Evolutionary conservation across 2,797 vertebrate species (phyloP), one percentile per base, ranked within the genome.

Genomic region (Heteromormyrus szaboi): DNA sequence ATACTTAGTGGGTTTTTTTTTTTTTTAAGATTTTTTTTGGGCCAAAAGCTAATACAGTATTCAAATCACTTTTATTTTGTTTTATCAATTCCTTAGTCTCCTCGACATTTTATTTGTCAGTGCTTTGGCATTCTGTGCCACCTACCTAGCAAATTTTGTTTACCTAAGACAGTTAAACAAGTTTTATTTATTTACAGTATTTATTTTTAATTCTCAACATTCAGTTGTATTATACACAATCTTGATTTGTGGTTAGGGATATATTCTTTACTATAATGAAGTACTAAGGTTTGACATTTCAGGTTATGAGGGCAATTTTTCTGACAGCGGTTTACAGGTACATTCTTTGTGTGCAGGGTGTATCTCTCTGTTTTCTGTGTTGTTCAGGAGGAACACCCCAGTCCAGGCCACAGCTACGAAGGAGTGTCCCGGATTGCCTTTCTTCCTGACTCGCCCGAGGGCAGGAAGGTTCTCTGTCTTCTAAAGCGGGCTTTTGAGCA

Each of bases 361-460:
- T 48, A 83, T 19, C 76, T 11, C 48, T 59, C 25, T 37, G 7
- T 33, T 54, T 41, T 12, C 6, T 56, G 51, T 86, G 85, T 56
- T 33, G 1, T 17, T 59, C 91, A 96, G 95, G 89, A 90, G 88
- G 94, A 95, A 87, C 95, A 96, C 90, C 95, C 94, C 0, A 92
- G 89, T 86, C 95, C 95, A 0, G 95, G 96, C 0, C 91, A 92
- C 88, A 48, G 85, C 0, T 96, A 94, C n/a, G 59, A 92, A n/a
- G 95, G 95, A 0, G 90, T 76, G 0, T 88, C 90, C 4, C 95
- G 96, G 2, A 91, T 56, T 2, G 95, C 95, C 22, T 96, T 94
- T 59, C 94, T 96, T 2, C 96, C 96, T 12, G 89, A 96, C 90
- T 94, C 89, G 14, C 0, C 85, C 0, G 94, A 95, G 79, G 96